A percentile compares a stretch with the other conserved stretches of the same genome.
These are phyloP conservation scores for Podiceps cristatus DNA, from an alignment of 2,113 vertebrate genomes.

Conservation along the genomic window DNA sequence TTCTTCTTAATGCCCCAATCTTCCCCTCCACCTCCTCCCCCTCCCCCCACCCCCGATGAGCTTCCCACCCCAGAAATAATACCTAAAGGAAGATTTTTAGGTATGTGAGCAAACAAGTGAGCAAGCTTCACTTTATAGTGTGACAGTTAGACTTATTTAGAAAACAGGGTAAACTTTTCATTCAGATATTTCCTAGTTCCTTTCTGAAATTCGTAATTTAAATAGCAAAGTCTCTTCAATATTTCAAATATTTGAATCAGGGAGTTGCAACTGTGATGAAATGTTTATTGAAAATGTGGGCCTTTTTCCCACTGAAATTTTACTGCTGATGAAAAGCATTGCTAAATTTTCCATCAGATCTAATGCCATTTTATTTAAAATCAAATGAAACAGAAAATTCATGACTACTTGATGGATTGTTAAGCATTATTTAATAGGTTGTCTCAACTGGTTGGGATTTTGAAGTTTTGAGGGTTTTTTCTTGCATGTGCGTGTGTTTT, in stretches of 20 bases:
- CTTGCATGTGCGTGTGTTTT: not conserved
- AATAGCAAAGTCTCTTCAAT: not conserved
- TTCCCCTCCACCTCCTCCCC: no score
- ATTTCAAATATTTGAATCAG: not conserved
- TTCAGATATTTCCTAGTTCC: not conserved
- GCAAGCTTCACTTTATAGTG: not conserved
- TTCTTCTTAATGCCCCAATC: not conserved
- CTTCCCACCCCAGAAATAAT: not conserved
- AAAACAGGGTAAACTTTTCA: not conserved
- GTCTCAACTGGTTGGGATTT: not conserved
- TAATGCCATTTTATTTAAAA: not conserved
- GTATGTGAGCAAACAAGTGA: not conserved
- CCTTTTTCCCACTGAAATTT: not conserved
- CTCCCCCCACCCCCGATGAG: not conserved
- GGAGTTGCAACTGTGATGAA: not conserved
- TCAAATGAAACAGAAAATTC: not conserved
- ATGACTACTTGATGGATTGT: not conserved
- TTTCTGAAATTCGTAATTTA: not conserved
- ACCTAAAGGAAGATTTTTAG: not conserved
- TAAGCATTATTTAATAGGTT: not conserved
- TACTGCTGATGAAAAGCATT: not conserved
- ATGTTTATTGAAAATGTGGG: not conserved
- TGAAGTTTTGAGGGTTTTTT: not conserved
- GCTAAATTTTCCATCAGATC: not conserved
- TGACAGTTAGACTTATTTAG: not conserved